Evolutionary conservation across 2,888 invertebrate species (phyloP), one percentile per base, ranked within the genome.

Genomic region (Syrista parreyssii): DNA sequence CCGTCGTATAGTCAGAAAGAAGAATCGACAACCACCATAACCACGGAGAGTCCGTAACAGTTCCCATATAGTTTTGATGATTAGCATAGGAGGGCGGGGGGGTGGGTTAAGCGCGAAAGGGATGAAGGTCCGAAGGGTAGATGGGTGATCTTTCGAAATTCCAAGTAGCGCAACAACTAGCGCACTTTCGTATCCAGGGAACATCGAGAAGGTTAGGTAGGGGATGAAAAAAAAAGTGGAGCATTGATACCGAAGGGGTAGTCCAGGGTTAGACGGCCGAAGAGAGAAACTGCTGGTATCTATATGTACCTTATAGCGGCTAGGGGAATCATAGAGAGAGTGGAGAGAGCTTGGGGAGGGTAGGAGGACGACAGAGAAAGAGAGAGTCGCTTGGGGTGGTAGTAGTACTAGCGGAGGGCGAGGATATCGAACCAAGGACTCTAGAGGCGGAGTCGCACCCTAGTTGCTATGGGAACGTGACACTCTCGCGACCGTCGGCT

Each of bases 391-490:
- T 74, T 32, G 78, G 69, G 77, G 78, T 75, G 75, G 78, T 75
- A 36, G 78, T 74, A 76, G 82, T 76, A 74, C 78, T 79, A 55
- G 75, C 78, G 68, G 68, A 75, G 81, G 79, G 87, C 86, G 87
- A 88, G 90, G 89, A 90, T 90, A 90, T 90, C 89, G 90, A 91
- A 89, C 90, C 89, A 86, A 84, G 87, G 86, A 85, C 85, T 86
- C 85, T 83, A 87, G 88, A 88, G 90, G 90, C 89, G 90, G 91
- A 90, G 90, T 90, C 87, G 86, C 86, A 86, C 84, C 83, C 76
- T 85, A 84, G 91, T 90, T 90, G 86, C 89, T 86, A 90, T 89
- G 89, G 90, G 82, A 88, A 90, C 90, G 88, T 89, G 90, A 90
- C 90, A 89, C 90, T 90, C 89, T 89, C 89, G 74, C 74, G 75